Base-by-base conservation (phyloP, 2,113 vertebrate species). In the Blennius ocellaris region DNA sequence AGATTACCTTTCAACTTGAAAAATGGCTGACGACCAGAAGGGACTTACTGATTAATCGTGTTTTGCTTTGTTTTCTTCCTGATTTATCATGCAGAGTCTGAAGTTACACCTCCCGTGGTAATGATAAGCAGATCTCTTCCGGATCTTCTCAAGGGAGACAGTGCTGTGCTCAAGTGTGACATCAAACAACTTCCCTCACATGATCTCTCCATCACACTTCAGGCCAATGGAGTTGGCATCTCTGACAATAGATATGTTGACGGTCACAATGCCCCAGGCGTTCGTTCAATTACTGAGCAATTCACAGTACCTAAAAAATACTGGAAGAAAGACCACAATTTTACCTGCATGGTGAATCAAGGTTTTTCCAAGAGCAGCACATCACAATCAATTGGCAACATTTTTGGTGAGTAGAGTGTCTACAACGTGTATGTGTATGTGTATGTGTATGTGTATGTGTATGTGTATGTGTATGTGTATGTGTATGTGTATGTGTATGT, bases 61-160 rank as follows among this genome's bases (percentile, higher is more conserved):
- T 17, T 7, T 30, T 4, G 21, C 17, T 60, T 52, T 44, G 3
- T 49, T 41, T 73, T 14, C 10, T 45, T 0, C 38, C 36, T 61
- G 38, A 48, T 39, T 53, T 54, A 30, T 52, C 6, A 30, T 30
- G 21, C 21, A 93, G 90, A 6, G 0, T 4, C 78, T 71, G 36
- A 12, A 55, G 10, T 11, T 16, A 15, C 14, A 55, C 0, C 12
- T 80, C 86, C 89, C 45, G 11, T 15, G n/a, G 85, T 93, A 49
- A 43, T 53, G 54, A 90, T 92, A 78, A 90, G 87, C 41, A 89
- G 92, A 75, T 77, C 54, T 47, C 63, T 90, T 14, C 21, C 39
- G 63, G 56, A 87, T 15, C 59, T 76, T 37, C 38, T 43, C 49
- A 83, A 79, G 5, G 21, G 59, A 55, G 1, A 72, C 21, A 43